Conservation (phyloP, 2,113 vertebrate species). For the Callopanchax toddi region DNA sequence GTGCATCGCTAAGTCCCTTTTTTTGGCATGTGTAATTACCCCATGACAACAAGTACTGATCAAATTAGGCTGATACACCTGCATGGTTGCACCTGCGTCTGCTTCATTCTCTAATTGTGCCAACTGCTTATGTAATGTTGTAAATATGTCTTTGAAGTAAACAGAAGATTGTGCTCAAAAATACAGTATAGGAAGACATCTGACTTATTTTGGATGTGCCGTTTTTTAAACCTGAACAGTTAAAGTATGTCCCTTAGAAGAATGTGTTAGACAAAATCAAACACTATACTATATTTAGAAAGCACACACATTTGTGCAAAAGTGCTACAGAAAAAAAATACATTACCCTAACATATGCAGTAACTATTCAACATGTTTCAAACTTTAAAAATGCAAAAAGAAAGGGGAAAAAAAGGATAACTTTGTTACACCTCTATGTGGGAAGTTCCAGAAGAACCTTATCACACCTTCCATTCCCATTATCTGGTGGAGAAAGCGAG, state of each 20-base stretch:
- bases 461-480: conserved; percentile 66
- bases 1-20: conserved; percentile 33
- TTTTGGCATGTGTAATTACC: conserved; percentile 60
- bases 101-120: conserved; percentile 19
- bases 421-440: conserved; percentile 45
- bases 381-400: conserved; percentile 34
- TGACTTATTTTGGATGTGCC: no score
- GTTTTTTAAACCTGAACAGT: no score
- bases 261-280: no score
- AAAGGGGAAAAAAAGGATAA: conserved; percentile 25
- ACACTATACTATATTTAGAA: not conserved
- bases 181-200: no score
- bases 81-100: conserved; percentile 38
- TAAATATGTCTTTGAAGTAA: not conserved
- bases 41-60: conserved; percentile 50
- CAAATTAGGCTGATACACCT: conserved; percentile 56
- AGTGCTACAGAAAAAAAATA: not conserved
- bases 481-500: conserved; percentile 55
- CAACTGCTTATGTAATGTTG: conserved; percentile 3
- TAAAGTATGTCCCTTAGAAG: no score
- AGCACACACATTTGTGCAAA: not conserved
- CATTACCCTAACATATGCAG: conserved; percentile 9
- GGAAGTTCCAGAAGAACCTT: conserved; percentile 59
- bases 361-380: conserved; percentile 15
- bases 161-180: not conserved